Evolutionary conservation across 2,113 vertebrate species (phyloP).

Genomic region (Amphiprion ocellaris): DNA sequence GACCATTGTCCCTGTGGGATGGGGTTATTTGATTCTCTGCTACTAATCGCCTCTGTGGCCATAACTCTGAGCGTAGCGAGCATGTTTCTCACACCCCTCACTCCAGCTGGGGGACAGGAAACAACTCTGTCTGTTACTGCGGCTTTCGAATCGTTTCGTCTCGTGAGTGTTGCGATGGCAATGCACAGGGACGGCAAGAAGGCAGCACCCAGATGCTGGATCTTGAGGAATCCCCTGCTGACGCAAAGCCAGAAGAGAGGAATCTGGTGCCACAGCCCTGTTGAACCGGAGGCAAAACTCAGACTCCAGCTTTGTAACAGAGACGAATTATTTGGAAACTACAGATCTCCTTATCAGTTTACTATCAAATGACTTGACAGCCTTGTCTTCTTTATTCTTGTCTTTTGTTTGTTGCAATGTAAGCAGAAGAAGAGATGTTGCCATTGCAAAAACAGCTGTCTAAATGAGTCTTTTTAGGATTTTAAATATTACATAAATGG

Average conservation of each 20-base stretch:
- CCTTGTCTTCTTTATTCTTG: background rate
- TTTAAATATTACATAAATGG: background rate
- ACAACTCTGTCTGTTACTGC: slow-evolving; percentile 44
- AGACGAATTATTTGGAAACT: slow-evolving; percentile 36
- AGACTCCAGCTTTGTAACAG: slow-evolving; percentile 7
- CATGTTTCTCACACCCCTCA: slow-evolving; percentile 78
- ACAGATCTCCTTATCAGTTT: slow-evolving; percentile 8
- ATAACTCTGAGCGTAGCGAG: slow-evolving; percentile 66
- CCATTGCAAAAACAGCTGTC: too few relatives aligned
- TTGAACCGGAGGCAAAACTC: slow-evolving; percentile 30
- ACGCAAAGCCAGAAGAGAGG: slow-evolving; percentile 52
- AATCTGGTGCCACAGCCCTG: slow-evolving; percentile 61
- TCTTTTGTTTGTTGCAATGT: too few relatives aligned
- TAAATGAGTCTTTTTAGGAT: background rate
- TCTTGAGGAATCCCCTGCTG: slow-evolving; percentile 65
- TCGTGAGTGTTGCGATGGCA: slow-evolving; percentile 64
- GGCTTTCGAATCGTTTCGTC: slow-evolving; percentile 43
- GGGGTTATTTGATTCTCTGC: slow-evolving; percentile 50
- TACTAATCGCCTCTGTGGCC: slow-evolving; percentile 62
- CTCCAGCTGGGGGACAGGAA: slow-evolving; percentile 69
- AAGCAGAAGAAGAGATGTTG: too few relatives aligned
- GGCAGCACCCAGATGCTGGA: slow-evolving; percentile 70
- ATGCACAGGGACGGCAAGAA: slow-evolving; percentile 64
- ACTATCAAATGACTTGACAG: background rate
- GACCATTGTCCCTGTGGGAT: slow-evolving; percentile 58